A percentile compares a stretch with the other conserved stretches of the same genome.
These are phyloP conservation scores for Leucophenga montana DNA, from an alignment of 2,888 invertebrate species.

Conservation along the genomic window DNA sequence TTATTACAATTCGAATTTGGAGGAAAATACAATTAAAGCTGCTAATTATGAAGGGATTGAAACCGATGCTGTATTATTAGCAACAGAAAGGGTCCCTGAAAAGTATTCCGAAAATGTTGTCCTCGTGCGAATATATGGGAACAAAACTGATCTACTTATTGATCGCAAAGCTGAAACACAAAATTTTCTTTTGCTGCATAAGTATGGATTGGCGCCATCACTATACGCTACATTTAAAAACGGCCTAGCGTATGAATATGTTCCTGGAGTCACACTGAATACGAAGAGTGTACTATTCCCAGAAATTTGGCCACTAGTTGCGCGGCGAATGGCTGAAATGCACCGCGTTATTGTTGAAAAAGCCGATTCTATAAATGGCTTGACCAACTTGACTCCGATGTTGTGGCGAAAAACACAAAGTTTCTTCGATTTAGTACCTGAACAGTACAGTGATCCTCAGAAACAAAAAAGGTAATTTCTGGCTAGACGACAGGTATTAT, in stretches of 20 bases:
- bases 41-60: slow-evolving; percentile 35
- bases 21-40: background rate
- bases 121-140: slow-evolving; percentile 91
- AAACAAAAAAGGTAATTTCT: slow-evolving; percentile 81
- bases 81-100: slow-evolving; percentile 67
- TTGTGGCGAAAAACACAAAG: slow-evolving; percentile 85
- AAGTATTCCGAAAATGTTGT: slow-evolving; percentile 77
- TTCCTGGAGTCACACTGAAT: slow-evolving; percentile 86
- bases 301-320: slow-evolving; percentile 83
- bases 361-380: slow-evolving; percentile 35
- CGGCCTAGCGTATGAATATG: slow-evolving; percentile 92
- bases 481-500: background rate
- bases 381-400: slow-evolving; percentile 75
- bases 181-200: slow-evolving; percentile 78
- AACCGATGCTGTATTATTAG: slow-evolving; percentile 48
- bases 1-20: too few relatives aligned
- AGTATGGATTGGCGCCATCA: slow-evolving; percentile 85
- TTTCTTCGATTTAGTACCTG: slow-evolving; percentile 84
- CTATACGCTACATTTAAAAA: slow-evolving; percentile 94
- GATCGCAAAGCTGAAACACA: slow-evolving; percentile 88
- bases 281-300: slow-evolving; percentile 78
- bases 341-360: slow-evolving; percentile 76
- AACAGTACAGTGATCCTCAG: slow-evolving; percentile 78
- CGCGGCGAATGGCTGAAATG: slow-evolving; percentile 87
- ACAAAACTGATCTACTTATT: slow-evolving; percentile 93